Evolutionary conservation across 2,797 vertebrate species (phyloP).

Genomic region (Urophycis tenuis): DNA sequence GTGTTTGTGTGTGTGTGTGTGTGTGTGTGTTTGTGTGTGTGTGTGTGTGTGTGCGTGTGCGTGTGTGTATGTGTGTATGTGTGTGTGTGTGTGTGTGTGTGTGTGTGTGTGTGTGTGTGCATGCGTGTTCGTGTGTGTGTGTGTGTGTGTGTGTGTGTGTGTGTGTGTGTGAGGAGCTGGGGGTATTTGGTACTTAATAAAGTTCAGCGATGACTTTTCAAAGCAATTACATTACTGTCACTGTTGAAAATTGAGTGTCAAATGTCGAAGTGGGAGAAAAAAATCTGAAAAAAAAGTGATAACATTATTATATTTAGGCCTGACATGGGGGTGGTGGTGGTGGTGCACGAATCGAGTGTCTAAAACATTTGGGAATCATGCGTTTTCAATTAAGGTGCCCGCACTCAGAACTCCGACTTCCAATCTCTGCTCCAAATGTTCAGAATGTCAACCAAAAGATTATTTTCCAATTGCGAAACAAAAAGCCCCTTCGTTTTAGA

Average conservation of each 20-base stretch:
- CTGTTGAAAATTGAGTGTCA: slow-evolving; percentile 66
- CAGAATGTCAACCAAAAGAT: neutral
- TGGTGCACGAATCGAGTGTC: neutral
- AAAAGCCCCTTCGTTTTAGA: neutral
- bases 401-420: neutral
- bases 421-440: neutral
- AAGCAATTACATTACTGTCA: slow-evolving; percentile 67
- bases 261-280: slow-evolving; percentile 26
- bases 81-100: neutral
- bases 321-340: neutral
- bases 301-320: slow-evolving; percentile 3
- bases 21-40: neutral
- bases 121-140: slow-evolving; percentile 10
- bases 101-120: slow-evolving; percentile 3
- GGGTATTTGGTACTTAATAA: slow-evolving; percentile 51
- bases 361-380: neutral
- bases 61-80: too few relatives aligned
- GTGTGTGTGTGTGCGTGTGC: too few relatives aligned
- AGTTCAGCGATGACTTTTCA: slow-evolving; percentile 58
- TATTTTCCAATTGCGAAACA: neutral
- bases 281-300: neutral
- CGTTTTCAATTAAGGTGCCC: neutral
- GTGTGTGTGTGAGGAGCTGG: slow-evolving; percentile 23
- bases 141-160: neutral
- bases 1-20: neutral